phyloP scores from a whole-genome alignment of 2,797 vertebrate genomes.

The Sebastes kiyomatsui region DNA sequence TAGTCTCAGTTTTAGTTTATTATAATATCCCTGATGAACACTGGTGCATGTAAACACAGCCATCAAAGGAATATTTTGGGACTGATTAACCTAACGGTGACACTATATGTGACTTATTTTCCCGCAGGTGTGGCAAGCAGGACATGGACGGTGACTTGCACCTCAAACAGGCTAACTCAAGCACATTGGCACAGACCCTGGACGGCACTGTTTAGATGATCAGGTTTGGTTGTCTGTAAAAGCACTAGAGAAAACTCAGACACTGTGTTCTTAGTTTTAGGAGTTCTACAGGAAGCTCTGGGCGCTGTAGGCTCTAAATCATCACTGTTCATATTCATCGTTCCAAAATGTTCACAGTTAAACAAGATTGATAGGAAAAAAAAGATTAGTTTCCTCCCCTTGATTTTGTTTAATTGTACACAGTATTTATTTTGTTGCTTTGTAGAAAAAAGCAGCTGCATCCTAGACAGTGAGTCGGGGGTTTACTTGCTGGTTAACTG shows the following conservation, averaged over 20 bases:
- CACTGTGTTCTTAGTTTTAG: conserved; percentile 86
- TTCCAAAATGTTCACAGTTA: conserved; percentile 87
- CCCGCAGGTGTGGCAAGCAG: conserved; percentile 88
- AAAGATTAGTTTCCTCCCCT: conserved; percentile 47
- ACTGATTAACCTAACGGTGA: not conserved
- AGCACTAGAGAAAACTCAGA: conserved; percentile 93
- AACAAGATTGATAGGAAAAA: conserved; percentile 87
- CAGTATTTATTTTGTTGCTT: conserved; percentile 75
- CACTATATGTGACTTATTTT: conserved; percentile 11
- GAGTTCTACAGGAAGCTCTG: conserved; percentile 74
- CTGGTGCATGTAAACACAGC: not conserved
- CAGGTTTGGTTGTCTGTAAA: conserved; percentile 76
- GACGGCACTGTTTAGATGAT: conserved; percentile 89
- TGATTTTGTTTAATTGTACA: conserved; percentile 81
- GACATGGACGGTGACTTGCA: conserved; percentile 87
- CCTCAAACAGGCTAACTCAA: conserved; percentile 91
- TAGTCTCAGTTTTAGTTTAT: no score
- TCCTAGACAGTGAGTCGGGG: conserved; percentile 86
- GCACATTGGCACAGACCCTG: conserved; percentile 92
- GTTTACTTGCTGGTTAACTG: conserved; percentile 62
- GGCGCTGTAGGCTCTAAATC: conserved; percentile 79
- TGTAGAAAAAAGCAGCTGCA: conserved; percentile 80
- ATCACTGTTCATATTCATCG: conserved; percentile 79
- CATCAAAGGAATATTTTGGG: not conserved
- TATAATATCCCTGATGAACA: not conserved